Evolutionary conservation across 2,797 vertebrate species (phyloP), one percentile per base, ranked within the genome.

Genomic region (Buphagus erythrorhynchus): DNA sequence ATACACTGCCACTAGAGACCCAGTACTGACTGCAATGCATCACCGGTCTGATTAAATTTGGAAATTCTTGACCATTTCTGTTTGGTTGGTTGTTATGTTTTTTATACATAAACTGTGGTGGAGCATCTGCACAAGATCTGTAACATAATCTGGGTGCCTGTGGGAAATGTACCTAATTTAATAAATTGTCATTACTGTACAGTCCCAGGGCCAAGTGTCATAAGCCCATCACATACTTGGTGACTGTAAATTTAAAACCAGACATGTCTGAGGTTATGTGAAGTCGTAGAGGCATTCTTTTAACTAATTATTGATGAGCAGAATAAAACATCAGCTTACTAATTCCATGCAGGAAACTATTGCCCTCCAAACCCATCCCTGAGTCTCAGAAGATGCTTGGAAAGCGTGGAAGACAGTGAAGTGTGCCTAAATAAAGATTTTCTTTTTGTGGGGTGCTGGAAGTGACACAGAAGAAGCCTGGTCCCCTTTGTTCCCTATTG

Each of bases 381-480:
- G 26, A 40, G 17, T 63, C 22, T 84, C 40, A 61, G 17, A 65
- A 78, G 75, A 42, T 38, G 11, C 48, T 82, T 38, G 21, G 65
- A 87, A 95, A 69, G 48, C 38, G 29, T 45, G 40, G 48, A 77
- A 68, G 78, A 58, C 13, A 13, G 40, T 45, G 49, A 91, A 92
- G 85, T 33, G 61, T 86, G 69, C 95, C 97, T 97, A 99, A 99
- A 99, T 99, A 94, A 99, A 99, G 98, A 99, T 99, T 99, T 99
- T 95, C 97, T 94, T 96, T 97, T 97, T 42, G 86, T 81, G 95
- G 94, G 97, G 96, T 97, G 97, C 97, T 97, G 46, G 82, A 69
- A 93, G 65, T 98, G 99, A 99, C 99, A 99, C 67, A 91, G 95
- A 92, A 96, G 95, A 98, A 98, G 97, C 95, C 97, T 96, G 96